A percentile compares a stretch with the other conserved stretches of the same genome.
These are phyloP conservation scores for Anseranas semipalmata DNA, from an alignment of 2,113 vertebrate genomes.

Conservation along the genomic window DNA sequence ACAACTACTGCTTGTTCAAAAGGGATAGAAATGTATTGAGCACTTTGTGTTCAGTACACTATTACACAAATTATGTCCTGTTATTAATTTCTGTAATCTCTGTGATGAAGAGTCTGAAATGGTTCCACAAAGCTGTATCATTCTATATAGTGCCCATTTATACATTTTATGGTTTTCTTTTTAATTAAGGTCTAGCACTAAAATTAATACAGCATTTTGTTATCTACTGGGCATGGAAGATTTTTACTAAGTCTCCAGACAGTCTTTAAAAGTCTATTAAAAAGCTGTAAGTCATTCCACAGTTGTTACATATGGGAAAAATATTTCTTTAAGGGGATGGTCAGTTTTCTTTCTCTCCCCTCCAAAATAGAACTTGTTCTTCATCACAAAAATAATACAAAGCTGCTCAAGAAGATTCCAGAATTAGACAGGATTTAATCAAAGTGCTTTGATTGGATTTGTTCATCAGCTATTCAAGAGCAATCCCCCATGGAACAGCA, in stretches of 20 bases:
- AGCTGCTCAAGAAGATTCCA: neutral
- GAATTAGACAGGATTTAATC: constrained; percentile 1
- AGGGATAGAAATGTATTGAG: neutral
- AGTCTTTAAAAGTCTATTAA: constrained; percentile 59
- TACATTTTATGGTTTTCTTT: constrained; percentile 57
- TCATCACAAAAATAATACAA: neutral
- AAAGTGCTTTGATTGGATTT: neutral
- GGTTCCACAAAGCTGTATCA: neutral
- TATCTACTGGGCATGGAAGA: constrained; percentile 39
- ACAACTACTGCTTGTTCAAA: neutral
- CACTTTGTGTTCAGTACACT: neutral
- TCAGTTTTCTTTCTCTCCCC: neutral
- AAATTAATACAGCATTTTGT: constrained; percentile 64
- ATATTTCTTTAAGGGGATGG: neutral
- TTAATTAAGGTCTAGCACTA: constrained; percentile 63
- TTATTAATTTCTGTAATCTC: constrained; percentile 45
- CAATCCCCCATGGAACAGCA: neutral
- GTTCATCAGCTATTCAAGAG: neutral
- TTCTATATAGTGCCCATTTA: constrained; percentile 8
- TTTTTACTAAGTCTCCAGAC: constrained; percentile 54
- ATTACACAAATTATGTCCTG: neutral
- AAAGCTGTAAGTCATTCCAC: constrained; percentile 32
- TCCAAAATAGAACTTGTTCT: neutral
- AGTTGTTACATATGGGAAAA: constrained; percentile 4
- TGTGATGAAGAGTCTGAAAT: constrained; percentile 27